Evolutionary conservation across 2,888 invertebrate species (phyloP), one percentile per base, ranked within the genome.

Genomic region (Microplitis manilae): DNA sequence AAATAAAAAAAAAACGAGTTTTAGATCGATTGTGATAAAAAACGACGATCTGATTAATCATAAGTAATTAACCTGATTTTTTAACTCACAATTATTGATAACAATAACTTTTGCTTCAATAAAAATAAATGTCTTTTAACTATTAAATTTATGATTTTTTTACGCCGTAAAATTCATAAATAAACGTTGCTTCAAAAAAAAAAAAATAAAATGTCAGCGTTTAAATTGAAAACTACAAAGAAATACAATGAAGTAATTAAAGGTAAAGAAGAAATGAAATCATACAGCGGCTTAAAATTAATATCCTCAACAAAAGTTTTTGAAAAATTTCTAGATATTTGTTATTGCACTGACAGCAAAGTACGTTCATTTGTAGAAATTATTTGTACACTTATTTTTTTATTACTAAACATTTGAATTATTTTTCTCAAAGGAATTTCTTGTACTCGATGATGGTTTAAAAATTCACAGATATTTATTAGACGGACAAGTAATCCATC

Each of bases 241-340:
- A 8, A 50, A 50, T 4, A 50, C 50, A 20, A 20, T 20, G 20
- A 20, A 20, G 20, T 20, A 30, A 30, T 30, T 2, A 30, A 30
- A 30, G 30, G 80, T 79, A 75, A 64, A 61, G 62, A 79, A 20
- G 84, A 85, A 1, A 72, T 77, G 5, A 80, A 77, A 71, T 77
- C 85, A 50, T 80, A 81, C 74, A 85, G 85, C 69, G 86, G 86
- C 8, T 74, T 86, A 59, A 82, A 79, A 77, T 70, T 80, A n/a
- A 79, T 79, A 1, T 78, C 79, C 2, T 79, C 83, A 4, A 79
- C 77, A 7, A 72, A 77, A 1, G 40, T 86, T 20, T 68, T 79
- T 7, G 82, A 80, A 15, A 61, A 69, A 20, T 85, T 76, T n/a
- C 65, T 73, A 1, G 80, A 83, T 8, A 79, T 85, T 40, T 84